These are phyloP conservation scores for Typhlichthys subterraneus DNA, from an alignment of 2,797 vertebrate genomes.

Conservation along the genomic window DNA sequence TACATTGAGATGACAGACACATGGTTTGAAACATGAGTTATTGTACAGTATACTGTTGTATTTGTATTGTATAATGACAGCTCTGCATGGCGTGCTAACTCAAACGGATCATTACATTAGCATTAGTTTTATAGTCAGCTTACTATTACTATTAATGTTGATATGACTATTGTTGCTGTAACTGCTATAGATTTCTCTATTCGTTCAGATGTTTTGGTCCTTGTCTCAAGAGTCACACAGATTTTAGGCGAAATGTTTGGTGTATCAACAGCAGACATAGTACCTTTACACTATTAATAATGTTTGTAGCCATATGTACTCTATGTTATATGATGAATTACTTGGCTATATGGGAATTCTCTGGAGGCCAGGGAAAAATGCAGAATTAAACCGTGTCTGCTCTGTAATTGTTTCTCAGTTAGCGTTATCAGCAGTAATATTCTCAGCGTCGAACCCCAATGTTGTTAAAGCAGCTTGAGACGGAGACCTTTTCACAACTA, in stretches of 20 bases:
- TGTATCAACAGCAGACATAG: neutral
- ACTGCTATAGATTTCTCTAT: neutral
- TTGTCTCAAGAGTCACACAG: neutral
- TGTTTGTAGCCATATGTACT: no score
- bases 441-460: conserved; percentile 12
- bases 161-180: neutral
- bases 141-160: neutral
- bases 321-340: neutral
- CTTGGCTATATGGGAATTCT: conserved; percentile 16
- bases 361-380: conserved; percentile 14
- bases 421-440: conserved; percentile 37
- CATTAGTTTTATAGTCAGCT: neutral
- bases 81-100: neutral
- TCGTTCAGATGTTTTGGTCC: neutral
- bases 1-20: no score
- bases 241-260: neutral
- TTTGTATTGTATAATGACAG: neutral
- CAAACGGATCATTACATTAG: neutral
- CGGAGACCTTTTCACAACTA: conserved; percentile 41
- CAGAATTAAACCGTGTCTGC: conserved; percentile 44
- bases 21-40: no score
- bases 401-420: conserved; percentile 49
- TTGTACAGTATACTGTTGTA: neutral
- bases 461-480: conserved; percentile 52
- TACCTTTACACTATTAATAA: neutral